phyloP scores from a whole-genome alignment of 2,888 invertebrate species.

The Galerucella nymphaeae region DNA sequence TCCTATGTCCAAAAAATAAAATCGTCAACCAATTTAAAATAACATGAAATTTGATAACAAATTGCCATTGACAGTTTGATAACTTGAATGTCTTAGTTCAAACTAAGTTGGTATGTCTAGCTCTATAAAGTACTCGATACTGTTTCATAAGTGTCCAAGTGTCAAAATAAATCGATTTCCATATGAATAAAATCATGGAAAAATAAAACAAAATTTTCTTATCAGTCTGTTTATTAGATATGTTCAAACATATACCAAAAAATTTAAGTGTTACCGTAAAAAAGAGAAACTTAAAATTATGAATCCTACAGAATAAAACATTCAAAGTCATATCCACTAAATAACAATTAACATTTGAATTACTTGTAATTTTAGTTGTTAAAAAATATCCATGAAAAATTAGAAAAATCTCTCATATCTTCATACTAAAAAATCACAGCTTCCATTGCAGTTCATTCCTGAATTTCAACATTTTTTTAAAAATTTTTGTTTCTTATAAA shows the following conservation, averaged over 20 bases:
- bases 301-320: conserved; percentile 42
- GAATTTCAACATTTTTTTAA: conserved; percentile 41
- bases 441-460: conserved; percentile 58
- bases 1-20: not conserved
- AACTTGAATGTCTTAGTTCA: not conserved
- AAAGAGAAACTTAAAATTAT: conserved; percentile 47
- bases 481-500: conserved; percentile 46
- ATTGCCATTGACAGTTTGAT: conserved; percentile 14
- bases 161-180: no score
- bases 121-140: not conserved
- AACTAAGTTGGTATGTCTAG: not conserved
- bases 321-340: conserved; percentile 39
- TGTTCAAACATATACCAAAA: conserved; percentile 61
- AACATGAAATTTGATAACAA: conserved; percentile 9
- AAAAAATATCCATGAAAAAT: conserved; percentile 48
- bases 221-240: conserved; percentile 64
- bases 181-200: no score
- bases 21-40: not conserved
- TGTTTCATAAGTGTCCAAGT: no score
- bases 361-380: conserved; percentile 34
- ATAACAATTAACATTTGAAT: conserved; percentile 38
- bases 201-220: conserved; percentile 8
- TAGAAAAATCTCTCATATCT: conserved; percentile 48
- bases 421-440: conserved; percentile 58
- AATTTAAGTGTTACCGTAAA: conserved; percentile 47